Evolutionary conservation across 2,113 vertebrate genomes (phyloP), one percentile per base, ranked within the genome.

Genomic region (Calidris pugnax): DNA sequence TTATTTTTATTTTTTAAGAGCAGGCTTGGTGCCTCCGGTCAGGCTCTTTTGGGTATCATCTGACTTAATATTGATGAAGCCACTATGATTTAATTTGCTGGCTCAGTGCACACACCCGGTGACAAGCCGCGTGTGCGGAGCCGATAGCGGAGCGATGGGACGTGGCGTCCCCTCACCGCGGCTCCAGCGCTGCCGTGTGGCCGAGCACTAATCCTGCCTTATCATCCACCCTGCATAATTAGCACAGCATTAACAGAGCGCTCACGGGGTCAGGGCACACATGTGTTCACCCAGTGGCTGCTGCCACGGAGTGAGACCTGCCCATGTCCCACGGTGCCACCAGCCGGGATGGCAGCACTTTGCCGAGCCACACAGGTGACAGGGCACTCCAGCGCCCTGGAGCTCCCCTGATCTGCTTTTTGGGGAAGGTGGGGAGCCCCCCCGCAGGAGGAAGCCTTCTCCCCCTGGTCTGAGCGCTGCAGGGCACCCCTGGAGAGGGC

Each of bases 11-110:
- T 57, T 14, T 35, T 9, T 32, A 21, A 60, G 13, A 50, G 37
- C 2, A 1, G 33, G 60, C 24, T 21, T 26, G 26, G 37, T 64
- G 67, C 72, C 86, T 55, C 63, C 41, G 87, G 74, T 73, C 37
- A 41, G 69, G 81, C 51, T 82, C 51, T 73, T 83, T 17, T 17
- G 56, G 50, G 68, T 18, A 23, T 59, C 94, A 30, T 32, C 74
- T 7, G 30, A 30, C 85, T 72, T 30, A 50, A 15, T 51, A 53
- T n/a, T 23, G 89, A 89, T 72, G 92, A 74, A 87, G 76, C 33
- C 72, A 27, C 72, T 32, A 16, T 60, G n/a, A 14, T 95, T 95
- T 89, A 96, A 97, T 97, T 97, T 97, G 26, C 47, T 88, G 97
- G 87, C 88, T 95, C 50, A 92, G 88, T 56, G 92, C 92, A 56